A percentile compares a stretch with the other conserved stretches of the same genome.
Evolutionary conservation across 2,888 invertebrate genomes (phyloP).

Genomic region (Acrocyrtus sp.): DNA sequence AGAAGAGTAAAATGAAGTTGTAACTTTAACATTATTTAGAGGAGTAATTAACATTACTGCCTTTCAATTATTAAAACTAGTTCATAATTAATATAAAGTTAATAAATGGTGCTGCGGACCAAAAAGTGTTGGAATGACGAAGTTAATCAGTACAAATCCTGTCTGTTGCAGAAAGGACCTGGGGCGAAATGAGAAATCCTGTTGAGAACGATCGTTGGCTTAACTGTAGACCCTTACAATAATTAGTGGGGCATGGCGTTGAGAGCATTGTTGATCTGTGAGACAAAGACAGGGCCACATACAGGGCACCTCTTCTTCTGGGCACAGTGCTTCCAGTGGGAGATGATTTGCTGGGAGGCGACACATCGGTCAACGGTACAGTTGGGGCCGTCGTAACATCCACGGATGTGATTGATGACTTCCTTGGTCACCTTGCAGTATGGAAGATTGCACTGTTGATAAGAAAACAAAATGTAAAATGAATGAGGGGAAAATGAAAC

Average conservation of each 20-base stretch:
- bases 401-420: conserved; percentile 26
- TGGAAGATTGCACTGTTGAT: conserved; percentile 32
- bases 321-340: conserved; percentile 41
- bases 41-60: too few species aligned
- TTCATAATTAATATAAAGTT: too few species aligned
- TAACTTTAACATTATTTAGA: too few species aligned
- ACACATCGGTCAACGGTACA: conserved; percentile 22
- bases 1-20: too few species aligned
- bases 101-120: conserved; percentile 11
- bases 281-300: conserved; percentile 35
- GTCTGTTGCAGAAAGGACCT: neutral
- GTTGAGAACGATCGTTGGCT: conserved; percentile 2
- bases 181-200: too few species aligned
- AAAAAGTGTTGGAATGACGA: too few species aligned
- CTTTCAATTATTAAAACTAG: too few species aligned
- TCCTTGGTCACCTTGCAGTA: conserved; percentile 37
- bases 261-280: conserved; percentile 41
- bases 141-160: too few species aligned
- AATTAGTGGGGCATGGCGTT: conserved; percentile 6
- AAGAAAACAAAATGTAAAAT: conserved; percentile 8
- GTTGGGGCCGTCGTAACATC: conserved; percentile 12
- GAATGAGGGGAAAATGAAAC: conserved; percentile 2
- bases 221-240: neutral
- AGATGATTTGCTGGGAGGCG: conserved; percentile 33
- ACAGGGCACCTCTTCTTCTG: conserved; percentile 42